Evolutionary conservation across 2,797 vertebrate species (phyloP).

Genomic region (Chaunax sp.): DNA sequence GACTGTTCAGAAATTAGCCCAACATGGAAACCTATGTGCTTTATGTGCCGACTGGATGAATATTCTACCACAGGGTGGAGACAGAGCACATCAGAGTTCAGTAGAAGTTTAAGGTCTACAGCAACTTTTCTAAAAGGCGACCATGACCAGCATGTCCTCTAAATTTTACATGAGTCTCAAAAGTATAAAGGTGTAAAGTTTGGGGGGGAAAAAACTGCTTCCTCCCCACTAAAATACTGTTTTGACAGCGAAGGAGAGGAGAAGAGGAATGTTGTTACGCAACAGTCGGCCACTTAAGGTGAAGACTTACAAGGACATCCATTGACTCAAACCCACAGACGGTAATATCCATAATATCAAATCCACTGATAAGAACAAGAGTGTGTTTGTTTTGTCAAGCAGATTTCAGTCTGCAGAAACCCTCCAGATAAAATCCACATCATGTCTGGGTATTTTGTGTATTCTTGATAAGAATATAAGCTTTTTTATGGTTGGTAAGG

Average conservation of each 20-base stretch:
- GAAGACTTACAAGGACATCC: neutral
- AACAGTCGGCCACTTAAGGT: neutral
- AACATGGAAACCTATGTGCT: neutral
- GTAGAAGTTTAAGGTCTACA: neutral
- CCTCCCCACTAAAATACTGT: constrained; percentile 9
- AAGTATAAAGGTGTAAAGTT: constrained; percentile 29
- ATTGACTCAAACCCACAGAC: neutral
- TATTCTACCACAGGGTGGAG: constrained; percentile 63
- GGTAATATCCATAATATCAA: too few relatives aligned
- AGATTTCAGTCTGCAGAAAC: too few relatives aligned
- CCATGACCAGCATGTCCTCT: constrained; percentile 18
- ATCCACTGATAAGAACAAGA: too few relatives aligned
- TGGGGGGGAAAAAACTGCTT: neutral
- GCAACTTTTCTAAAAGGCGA: constrained; percentile 11
- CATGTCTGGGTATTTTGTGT: too few relatives aligned
- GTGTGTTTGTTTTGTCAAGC: too few relatives aligned
- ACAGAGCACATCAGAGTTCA: constrained; percentile 28
- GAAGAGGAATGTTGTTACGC: neutral
- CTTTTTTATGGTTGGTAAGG: too few relatives aligned
- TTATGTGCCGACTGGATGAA: neutral
- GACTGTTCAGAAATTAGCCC: neutral
- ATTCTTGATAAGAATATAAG: too few relatives aligned
- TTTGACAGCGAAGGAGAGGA: constrained; percentile 8
- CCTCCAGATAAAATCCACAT: too few relatives aligned
- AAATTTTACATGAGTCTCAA: constrained; percentile 39